Base-by-base conservation (phyloP, 2,113 vertebrate genomes). In the Coreoperca whiteheadi region DNA sequence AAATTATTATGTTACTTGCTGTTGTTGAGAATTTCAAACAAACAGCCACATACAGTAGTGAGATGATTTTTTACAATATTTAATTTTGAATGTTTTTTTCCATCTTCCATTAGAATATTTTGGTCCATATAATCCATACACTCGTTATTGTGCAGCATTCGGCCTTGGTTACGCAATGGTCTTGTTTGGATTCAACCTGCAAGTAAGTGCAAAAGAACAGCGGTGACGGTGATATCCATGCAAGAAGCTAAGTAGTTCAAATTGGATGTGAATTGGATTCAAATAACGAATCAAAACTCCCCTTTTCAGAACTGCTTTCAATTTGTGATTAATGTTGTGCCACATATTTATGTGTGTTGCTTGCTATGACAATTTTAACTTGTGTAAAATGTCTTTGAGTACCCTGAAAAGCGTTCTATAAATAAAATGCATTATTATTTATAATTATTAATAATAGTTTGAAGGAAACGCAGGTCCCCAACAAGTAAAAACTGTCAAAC, bases 1-100 rank as follows among this genome's bases (percentile, higher is more conserved):
- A 56, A 68, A 68, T 53, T 20, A 59, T 61, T 34, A 14, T 32
- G 48, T 43, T 64, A 32, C 18, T 68, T 67, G 18, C 48, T 73
- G 48, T 68, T 61, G 12, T 39, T 51, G n/a, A n/a, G n/a, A n/a
- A n/a, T n/a, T n/a, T n/a, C n/a, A n/a, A n/a, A n/a, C n/a, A n/a
- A n/a, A n/a, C n/a, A n/a, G n/a, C n/a, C n/a, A n/a, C n/a, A n/a
- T n/a, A n/a, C n/a, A n/a, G n/a, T n/a, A n/a, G n/a, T n/a, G n/a
- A n/a, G n/a, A n/a, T n/a, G n/a, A n/a, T n/a, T n/a, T n/a, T n/a
- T n/a, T n/a, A n/a, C n/a, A n/a, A n/a, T n/a, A n/a, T n/a, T n/a
- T n/a, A n/a, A n/a, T n/a, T n/a, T n/a, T n/a, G n/a, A n/a, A n/a
- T n/a, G n/a, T n/a, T n/a, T n/a, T n/a, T n/a, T n/a, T n/a, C n/a